Conservation (phyloP, 2,888 invertebrate genomes). For the Calameuta filiformis region DNA sequence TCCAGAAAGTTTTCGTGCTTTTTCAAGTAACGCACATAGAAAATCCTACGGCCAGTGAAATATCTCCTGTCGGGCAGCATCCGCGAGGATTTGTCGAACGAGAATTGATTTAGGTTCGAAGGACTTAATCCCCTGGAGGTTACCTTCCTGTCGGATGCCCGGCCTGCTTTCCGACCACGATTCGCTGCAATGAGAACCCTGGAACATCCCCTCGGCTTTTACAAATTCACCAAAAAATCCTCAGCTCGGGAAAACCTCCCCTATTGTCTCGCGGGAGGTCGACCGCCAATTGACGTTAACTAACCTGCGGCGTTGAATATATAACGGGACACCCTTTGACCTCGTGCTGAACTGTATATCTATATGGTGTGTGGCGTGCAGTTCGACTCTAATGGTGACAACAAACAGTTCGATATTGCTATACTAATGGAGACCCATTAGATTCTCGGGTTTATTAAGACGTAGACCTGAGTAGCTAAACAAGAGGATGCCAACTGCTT, state of each 20-base stretch:
- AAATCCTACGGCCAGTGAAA: constrained; percentile 52
- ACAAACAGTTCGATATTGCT: not conserved
- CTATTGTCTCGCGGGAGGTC: not conserved
- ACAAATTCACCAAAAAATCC: not conserved
- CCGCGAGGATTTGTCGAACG: constrained; percentile 54
- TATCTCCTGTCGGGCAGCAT: constrained; percentile 47
- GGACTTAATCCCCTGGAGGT: constrained; percentile 48
- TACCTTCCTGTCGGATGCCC: constrained; percentile 35
- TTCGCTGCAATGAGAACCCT: not conserved
- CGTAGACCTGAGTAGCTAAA: not conserved
- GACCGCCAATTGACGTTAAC: not conserved
- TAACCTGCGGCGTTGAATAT: not conserved
- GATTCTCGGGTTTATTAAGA: not conserved
- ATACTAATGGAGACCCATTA: not conserved
- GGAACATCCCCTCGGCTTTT: not conserved
- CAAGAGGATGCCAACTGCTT: not conserved
- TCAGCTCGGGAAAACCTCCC: not conserved
- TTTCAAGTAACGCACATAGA: constrained; percentile 23
- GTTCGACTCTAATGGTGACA: not conserved
- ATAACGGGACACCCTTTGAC: not conserved
- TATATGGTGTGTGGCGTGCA: not conserved
- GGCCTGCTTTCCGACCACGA: constrained; percentile 9
- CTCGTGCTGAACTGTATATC: not conserved
- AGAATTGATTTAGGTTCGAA: constrained; percentile 57
- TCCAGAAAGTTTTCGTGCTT: not conserved